A percentile compares a stretch with the other conserved stretches of the same genome.
These are phyloP conservation scores for Peromyscus aztecus DNA, from an alignment of 2,797 vertebrate species.

Conservation along the genomic window DNA sequence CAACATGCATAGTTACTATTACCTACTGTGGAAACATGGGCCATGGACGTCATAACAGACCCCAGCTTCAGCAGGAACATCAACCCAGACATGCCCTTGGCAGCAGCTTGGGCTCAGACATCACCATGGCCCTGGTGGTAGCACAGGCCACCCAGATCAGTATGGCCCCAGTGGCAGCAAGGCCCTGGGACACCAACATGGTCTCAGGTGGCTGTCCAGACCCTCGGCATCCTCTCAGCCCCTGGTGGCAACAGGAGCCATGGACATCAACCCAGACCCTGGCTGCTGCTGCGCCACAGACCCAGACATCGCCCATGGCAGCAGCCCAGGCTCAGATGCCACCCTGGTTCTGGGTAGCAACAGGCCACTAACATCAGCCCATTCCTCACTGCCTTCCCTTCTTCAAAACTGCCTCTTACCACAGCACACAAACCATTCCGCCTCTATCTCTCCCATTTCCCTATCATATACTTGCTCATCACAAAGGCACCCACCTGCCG, in stretches of 20 bases:
- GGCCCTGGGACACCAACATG: background rate
- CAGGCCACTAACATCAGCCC: background rate
- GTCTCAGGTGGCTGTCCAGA: background rate
- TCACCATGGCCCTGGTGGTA: background rate
- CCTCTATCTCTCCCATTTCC: background rate
- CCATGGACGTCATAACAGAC: background rate
- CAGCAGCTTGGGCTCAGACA: background rate
- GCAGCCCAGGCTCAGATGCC: background rate
- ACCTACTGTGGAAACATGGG: background rate
- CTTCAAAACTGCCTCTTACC: background rate
- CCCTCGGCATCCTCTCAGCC: background rate
- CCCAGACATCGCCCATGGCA: background rate
- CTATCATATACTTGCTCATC: background rate
- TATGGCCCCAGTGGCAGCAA: background rate
- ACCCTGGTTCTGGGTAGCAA: background rate
- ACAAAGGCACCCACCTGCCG: background rate
- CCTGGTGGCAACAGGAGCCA: background rate
- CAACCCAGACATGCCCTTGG: background rate
- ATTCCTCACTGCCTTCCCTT: background rate
- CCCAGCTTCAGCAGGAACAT: background rate
- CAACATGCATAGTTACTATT: background rate
- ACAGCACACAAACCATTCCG: background rate
- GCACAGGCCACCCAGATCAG: background rate
- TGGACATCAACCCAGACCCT: background rate
- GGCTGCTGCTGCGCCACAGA: background rate